A percentile compares a stretch with the other conserved stretches of the same genome.
These are phyloP conservation scores for Venusia cambrica DNA, from an alignment of 2,888 invertebrate genomes.

Conservation along the genomic window DNA sequence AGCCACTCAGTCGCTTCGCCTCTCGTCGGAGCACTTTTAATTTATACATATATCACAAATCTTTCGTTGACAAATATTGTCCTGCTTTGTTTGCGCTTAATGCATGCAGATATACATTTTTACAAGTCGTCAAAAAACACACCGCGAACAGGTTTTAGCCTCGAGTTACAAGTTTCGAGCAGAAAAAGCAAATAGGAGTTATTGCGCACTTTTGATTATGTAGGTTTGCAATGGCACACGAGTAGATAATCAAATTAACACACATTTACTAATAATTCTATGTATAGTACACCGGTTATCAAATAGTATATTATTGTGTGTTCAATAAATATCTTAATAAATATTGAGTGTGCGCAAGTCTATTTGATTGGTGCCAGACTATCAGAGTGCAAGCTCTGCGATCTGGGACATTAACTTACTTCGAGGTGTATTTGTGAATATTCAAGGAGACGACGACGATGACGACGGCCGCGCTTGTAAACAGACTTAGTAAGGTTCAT, in stretches of 20 bases:
- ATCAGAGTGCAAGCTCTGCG: conserved; percentile 23
- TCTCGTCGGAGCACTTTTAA: conserved; percentile 29
- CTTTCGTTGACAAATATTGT: conserved; percentile 42
- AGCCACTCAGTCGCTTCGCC: conserved; percentile 32
- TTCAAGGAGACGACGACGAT: conserved; percentile 48
- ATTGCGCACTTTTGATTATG: conserved; percentile 29
- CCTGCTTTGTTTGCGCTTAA: conserved; percentile 43
- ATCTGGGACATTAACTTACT: conserved; percentile 14
- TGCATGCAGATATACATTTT: conserved; percentile 40
- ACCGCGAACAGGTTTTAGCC: conserved; percentile 42
- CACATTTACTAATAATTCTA: conserved; percentile 30
- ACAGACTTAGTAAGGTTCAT: conserved; percentile 68
- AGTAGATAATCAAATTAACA: conserved; percentile 36
- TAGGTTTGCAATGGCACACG: conserved; percentile 26
- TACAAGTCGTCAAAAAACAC: conserved; percentile 21
- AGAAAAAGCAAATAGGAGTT: conserved; percentile 31
- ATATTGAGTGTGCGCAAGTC: conserved; percentile 16
- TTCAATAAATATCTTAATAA: conserved; percentile 15
- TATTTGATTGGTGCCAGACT: conserved; percentile 24
- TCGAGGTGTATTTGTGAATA: conserved; percentile 27
- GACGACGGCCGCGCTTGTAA: no score
- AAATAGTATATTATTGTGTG: conserved; percentile 16
- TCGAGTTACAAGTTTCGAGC: conserved; percentile 31
- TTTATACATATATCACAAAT: conserved; percentile 55
- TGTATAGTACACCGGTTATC: conserved; percentile 20